Percentiles rank a stretch among this genome's conserved stretches.
phyloP scores from a whole-genome alignment of 2,888 invertebrate species.

The Metopia argyrocephala region DNA sequence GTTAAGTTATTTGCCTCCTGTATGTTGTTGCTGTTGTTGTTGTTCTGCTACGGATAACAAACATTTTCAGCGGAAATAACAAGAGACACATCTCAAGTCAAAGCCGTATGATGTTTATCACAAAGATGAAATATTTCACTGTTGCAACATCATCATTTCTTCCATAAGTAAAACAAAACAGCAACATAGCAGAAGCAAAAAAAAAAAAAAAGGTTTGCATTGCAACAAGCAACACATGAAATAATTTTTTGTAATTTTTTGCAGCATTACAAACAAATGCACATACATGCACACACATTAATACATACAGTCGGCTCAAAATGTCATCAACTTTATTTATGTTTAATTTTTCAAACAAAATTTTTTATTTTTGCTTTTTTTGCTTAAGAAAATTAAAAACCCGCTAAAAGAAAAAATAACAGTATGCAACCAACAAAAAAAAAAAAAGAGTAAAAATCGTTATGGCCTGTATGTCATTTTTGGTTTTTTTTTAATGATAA shows the following conservation, averaged over 20 bases:
- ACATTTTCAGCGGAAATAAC: constrained; percentile 73
- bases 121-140: constrained; percentile 75
- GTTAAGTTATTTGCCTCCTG: background rate
- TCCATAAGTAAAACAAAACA: background rate
- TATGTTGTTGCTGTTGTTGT: constrained; percentile 17
- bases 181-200: too few species aligned
- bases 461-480: background rate
- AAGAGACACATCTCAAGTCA: constrained; percentile 43
- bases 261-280: constrained; percentile 46
- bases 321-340: constrained; percentile 61
- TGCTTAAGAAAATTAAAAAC: background rate
- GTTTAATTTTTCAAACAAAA: constrained; percentile 38
- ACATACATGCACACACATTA: background rate
- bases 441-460: background rate
- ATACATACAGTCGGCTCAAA: constrained; percentile 47
- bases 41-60: constrained; percentile 28
- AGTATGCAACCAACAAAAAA: constrained; percentile 25
- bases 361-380: constrained; percentile 37
- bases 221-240: constrained; percentile 11
- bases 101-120: constrained; percentile 70
- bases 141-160: constrained; percentile 68
- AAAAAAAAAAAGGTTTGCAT: background rate
- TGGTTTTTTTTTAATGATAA: constrained; percentile 17
- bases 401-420: constrained; percentile 1
- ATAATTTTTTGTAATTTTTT: constrained; percentile 35